Percentiles rank a stretch among this genome's conserved stretches.
phyloP scores from a whole-genome alignment of 2,113 vertebrate species.

The Triplophysa rosa region DNA sequence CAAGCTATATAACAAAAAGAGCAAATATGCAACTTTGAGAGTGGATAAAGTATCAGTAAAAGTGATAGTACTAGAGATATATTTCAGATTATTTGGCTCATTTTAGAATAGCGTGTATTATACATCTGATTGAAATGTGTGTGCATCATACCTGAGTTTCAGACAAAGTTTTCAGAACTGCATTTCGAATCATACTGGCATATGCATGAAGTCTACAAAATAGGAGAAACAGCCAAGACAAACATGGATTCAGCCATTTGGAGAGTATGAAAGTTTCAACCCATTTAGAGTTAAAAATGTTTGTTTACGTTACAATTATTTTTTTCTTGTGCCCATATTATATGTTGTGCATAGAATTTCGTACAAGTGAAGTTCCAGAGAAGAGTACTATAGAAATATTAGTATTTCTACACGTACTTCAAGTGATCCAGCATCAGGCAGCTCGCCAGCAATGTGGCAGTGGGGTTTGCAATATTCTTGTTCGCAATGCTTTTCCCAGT shows the following conservation, averaged over 20 bases:
- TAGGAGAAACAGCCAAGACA: neutral
- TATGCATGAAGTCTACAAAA: slow-evolving; percentile 73
- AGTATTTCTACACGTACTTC: slow-evolving; percentile 55
- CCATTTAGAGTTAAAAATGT: slow-evolving; percentile 61
- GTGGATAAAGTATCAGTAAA: no score
- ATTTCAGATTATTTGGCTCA: no score
- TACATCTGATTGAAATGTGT: neutral
- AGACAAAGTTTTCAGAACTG: slow-evolving; percentile 75
- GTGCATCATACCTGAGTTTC: slow-evolving; percentile 69
- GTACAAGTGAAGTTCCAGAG: neutral
- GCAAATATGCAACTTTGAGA: neutral
- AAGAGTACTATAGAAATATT: no score
- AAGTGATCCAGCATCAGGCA: slow-evolving; percentile 84
- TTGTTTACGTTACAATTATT: neutral
- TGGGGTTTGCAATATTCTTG: slow-evolving; percentile 82
- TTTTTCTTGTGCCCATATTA: no score
- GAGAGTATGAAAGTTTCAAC: slow-evolving; percentile 80
- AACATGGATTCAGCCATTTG: slow-evolving; percentile 3
- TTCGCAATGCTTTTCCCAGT: slow-evolving; percentile 83
- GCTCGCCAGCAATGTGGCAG: slow-evolving; percentile 78
- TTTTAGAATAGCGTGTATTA: no score
- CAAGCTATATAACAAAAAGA: neutral
- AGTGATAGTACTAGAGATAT: no score
- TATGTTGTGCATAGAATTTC: neutral
- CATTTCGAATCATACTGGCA: slow-evolving; percentile 78